A percentile compares a stretch with the other conserved stretches of the same genome.
Conservation (phyloP, 2,113 vertebrate species). For the Sinocyclocheilus grahami region DNA sequence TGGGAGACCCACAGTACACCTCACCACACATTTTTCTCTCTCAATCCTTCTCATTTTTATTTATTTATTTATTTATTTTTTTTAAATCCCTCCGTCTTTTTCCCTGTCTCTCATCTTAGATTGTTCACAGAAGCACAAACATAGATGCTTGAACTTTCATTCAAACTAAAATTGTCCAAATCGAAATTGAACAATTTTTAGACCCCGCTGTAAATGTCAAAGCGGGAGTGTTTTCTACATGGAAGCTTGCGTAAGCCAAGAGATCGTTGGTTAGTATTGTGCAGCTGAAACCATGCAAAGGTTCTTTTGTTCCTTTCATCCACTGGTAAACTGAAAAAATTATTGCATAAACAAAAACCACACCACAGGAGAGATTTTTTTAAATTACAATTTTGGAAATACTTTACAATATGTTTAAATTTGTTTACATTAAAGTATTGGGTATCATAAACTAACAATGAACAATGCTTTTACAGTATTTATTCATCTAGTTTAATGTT, state of each 20-base stretch:
- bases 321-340: not conserved
- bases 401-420: not conserved
- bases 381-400: not conserved
- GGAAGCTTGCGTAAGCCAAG: not conserved
- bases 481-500: not conserved
- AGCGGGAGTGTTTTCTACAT: not conserved
- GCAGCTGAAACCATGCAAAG: not conserved
- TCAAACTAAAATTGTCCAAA: not conserved
- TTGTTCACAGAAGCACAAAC: not conserved
- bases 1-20: not conserved
- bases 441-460: not conserved
- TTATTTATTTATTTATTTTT: not conserved
- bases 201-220: not conserved
- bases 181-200: not conserved
- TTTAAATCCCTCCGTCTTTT: slow-evolving; percentile 20
- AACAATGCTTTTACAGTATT: not conserved
- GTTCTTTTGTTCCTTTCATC: not conserved
- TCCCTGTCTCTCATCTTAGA: slow-evolving; percentile 5
- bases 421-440: not conserved
- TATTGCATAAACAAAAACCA: not conserved
- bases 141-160: not conserved
- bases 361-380: not conserved
- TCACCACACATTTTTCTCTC: slow-evolving; percentile 4
- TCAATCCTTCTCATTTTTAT: not conserved
- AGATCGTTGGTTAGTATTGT: not conserved